Base-by-base conservation (phyloP, 2,113 vertebrate species). In the Hyaena hyaena region DNA sequence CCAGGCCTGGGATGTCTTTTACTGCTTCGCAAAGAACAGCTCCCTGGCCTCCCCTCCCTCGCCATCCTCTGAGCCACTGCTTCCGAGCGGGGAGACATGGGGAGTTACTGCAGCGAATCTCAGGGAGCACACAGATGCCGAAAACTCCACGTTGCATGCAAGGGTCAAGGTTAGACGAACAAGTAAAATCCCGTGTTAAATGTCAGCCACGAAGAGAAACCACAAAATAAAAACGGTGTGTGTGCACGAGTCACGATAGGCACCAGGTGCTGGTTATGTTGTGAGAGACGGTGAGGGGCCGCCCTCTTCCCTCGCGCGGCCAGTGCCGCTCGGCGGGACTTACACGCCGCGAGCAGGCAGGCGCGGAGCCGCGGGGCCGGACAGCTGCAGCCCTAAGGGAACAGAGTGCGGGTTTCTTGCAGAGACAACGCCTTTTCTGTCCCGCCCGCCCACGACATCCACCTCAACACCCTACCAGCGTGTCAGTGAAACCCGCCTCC, bases 111-210 rank as follows among this genome's bases (percentile, higher is more conserved):
- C 31, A 3, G 10, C 0, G 10, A 1, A 2, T 14, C 85, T 95
- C 92, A 45, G 10, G 8, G 65, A 73, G 83, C 28, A 82, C 43
- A 73, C 48, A 33, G 1, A 69, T 14, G 89, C 33, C 45, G 28
- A 5, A 16, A 19, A 8, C 2, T 24, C 82, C 77, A 66, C 93
- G 93, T 0, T n/a, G 4, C 79, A 96, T 71, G 92, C 94, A 63
- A 87, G 55, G 45, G n/a, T 17, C 10, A 48, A 26, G 55, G 58
- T 95, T 96, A 92, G 82, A 69, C 16, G 39, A 81, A 77, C 2
- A 85, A 35, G 24, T 94, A 43, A 69, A 82, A 85, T 4, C n/a
- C 73, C 3, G 7, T 63, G 58, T 94, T 96, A 93, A 95, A 91
- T 9, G 81, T 93, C 77, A 77, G 74, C 31, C 82, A 19, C 45